Evolutionary conservation across 1,140 invertebrate genomes (phyloP), one percentile per base, ranked within the genome.

Genomic region (Polyergus mexicanus): DNA sequence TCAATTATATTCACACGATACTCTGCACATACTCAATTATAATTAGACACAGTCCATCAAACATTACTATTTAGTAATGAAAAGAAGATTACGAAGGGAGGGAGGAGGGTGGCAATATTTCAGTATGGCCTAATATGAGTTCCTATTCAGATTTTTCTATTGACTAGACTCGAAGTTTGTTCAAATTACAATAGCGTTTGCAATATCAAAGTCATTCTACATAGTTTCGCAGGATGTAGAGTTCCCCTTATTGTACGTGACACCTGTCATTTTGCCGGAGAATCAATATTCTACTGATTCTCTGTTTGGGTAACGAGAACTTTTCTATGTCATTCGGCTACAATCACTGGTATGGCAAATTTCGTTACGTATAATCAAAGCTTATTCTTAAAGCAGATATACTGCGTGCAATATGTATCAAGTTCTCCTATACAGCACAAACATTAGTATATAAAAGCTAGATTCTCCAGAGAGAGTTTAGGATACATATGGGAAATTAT

Each of bases 161-260:
- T 85, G 87, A 88, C 86, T 89, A 89, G 81, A 78, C 51, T 85
- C 35, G 32, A 66, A 19, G 47, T 66, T 72, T 76, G 28, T 71
- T 38, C 63, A 25, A 74, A 4, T 66, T 58, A 35, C 28, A 51
- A 63, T 38, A 58, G 47, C n/a, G 7, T 35, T 51, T 32, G 60
- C 47, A 35, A 68, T 62, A 84, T 58, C 54, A 32, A 65, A 41
- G 56, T 84, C 28, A 35, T 32, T 32, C 32, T n/a, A 25, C 25
- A 25, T 22, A 41, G 19, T 83, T 74, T 83, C 19, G 22, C 69
- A 72, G 51, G 69, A 16, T 47, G 32, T 35, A 44, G 76, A 51
- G 58, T 51, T 54, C 44, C 47, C 8, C 7, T 66, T 76, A 54
- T 84, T 63, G 47, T 66, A 77, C 22, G 28, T 35, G 25, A n/a